Percentiles rank a stretch among this genome's conserved stretches.
Evolutionary conservation across 2,113 vertebrate genomes (phyloP).

Genomic region (Lonchura striata): DNA sequence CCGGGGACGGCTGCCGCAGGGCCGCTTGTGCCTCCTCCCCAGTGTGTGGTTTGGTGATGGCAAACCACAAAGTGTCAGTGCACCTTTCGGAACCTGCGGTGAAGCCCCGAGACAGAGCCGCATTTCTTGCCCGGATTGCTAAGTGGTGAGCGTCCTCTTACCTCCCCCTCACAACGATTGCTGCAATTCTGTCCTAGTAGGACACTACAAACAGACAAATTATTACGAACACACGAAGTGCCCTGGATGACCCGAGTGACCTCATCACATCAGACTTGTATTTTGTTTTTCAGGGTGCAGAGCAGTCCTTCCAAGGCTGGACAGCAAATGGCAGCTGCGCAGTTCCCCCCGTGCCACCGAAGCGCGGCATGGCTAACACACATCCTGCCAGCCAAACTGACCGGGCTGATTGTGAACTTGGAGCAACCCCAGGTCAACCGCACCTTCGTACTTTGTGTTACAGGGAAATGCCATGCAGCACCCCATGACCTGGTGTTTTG

Average conservation of each 20-base stretch:
- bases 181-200: neutral
- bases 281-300: neutral
- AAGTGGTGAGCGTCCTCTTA: neutral
- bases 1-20: fast-evolving
- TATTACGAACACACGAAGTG: neutral
- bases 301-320: neutral
- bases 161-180: neutral
- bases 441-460: neutral
- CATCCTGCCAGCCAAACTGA: neutral
- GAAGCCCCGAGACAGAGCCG: neutral
- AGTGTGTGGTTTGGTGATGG: fast-evolving
- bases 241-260: neutral
- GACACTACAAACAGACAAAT: neutral
- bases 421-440: neutral
- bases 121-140: neutral
- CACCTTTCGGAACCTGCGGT: neutral
- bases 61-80: fast-evolving
- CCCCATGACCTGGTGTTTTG: neutral
- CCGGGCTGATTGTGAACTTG: neutral
- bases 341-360: neutral
- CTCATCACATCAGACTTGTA: neutral
- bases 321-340: neutral
- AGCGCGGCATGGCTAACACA: fast-evolving
- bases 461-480: neutral
- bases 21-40: neutral